Base-by-base conservation (phyloP, 2,113 vertebrate genomes). In the Ellobius talpinus region DNA sequence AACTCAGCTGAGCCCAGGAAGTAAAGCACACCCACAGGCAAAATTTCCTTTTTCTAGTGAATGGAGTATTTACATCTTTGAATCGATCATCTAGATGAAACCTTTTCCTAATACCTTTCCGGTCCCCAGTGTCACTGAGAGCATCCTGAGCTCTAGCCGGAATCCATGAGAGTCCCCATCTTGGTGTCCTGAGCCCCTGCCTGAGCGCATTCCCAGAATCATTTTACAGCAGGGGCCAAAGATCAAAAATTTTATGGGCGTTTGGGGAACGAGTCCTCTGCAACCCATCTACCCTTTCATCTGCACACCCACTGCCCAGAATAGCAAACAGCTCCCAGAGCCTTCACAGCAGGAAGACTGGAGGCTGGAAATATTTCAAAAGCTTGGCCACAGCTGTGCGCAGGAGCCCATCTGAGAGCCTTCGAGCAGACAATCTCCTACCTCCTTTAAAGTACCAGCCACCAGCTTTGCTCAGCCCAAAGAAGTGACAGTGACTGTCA, bases 211-310 rank as follows among this genome's bases (percentile, higher is more conserved):
- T 98, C 98, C 98, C 98, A 98, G 98, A 98, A 98, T 98, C 97
- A 97, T 98, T 98, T 98, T 98, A 98, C 98, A 98, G 97, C 98
- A 97, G 98, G 96, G 98, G 98, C 98, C 98, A 98, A 98, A 98
- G 98, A 99, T 99, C 98, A 98, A 98, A 99, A 98, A 98, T 99
- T 98, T 98, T 98, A 98, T 98, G 98, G 98, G 98, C 95, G 63
- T 97, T 97, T 98, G 95, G 98, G 98, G 98, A 98, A 98, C 97
- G 97, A 98, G 98, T 97, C 96, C 97, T 98, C 98, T 97, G 88
- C 77, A 89, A 76, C 61, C 90, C 98, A 94, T 96, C 97, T 94
- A 93, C 96, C 97, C 97, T 98, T 98, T 98, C 97, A 98, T 98
- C 98, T 98, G 98, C 97, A 96, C 97, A 96, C 97, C 98, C 98